Base-by-base conservation (phyloP, 2,113 vertebrate genomes). In the Pao palembangensis region DNA sequence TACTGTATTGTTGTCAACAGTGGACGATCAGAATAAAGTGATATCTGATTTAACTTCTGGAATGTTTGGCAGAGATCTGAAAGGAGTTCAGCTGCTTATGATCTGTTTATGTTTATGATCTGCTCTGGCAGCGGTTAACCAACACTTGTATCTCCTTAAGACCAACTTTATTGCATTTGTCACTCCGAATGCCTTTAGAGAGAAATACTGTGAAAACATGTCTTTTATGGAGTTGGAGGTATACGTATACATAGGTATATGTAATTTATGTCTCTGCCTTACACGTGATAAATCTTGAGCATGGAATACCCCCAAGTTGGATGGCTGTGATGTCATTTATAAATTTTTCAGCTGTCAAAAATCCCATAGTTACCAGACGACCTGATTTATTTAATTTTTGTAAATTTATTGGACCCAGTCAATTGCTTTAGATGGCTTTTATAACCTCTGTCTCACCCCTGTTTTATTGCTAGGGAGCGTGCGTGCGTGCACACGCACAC, bases 51-150 rank as follows among this genome's bases (percentile, higher is more conserved):
- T 31, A 34, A 34, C 14, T n/a, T 51, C n/a, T 52, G 5, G 18
- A 23, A 19, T 6, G 8, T 2, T 1, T 20, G 14, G 51, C 13
- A 5, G 18, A 62, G 43, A 62, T 41, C n/a, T 41, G 51, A 41
- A 34, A 19, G 0, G 21, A 64, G 23, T 41, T 59, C 14, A 55
- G 50, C 55, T 50, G 53, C 42, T 11, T 18, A 7, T 1, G 4
- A 13, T 15, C 73, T 61, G 62, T 34, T 73, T 28, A 19, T 61
- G 62, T 34, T 73, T 28, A 19, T 28, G 12, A 64, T 76, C 58
- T 56, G 47, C 1, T 61, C 50, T 71, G 67, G 62, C 55, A 53
- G 70, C 18, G 11, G 23, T 61, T 53, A n/a, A 51, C n/a, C 28
- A 0, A 44, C 19, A 41, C 53, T 19, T 12, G 25, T 8, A 5